Evolutionary conservation across 2,113 vertebrate genomes (phyloP), one percentile per base, ranked within the genome.

Genomic region (Phycodurus eques): DNA sequence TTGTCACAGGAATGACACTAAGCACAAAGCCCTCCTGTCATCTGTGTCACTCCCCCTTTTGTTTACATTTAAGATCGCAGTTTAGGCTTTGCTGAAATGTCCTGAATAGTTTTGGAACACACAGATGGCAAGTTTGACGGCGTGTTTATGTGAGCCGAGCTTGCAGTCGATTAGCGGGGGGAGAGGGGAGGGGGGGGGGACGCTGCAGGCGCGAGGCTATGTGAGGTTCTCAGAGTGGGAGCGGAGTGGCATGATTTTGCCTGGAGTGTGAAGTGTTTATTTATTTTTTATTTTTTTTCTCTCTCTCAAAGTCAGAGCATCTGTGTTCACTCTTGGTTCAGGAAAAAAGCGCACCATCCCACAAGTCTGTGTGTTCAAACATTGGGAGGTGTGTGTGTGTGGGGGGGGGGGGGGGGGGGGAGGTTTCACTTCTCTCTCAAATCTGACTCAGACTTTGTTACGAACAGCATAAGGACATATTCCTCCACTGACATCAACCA

Each of bases 271-370:
- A 81, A 77, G 78, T 61, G 49, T 31, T 27, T 53, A 15, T 53
- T 53, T 53, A n/a, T 56, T 56, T 56, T 22, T 59, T 27, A 0
- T 60, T 31, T 79, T 84, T 73, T 80, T 39, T 39, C 35, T 79
- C 35, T 84, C 78, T 72, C 76, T 72, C 20, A 76, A 83, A 81
- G 73, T 80, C 75, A 76, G 76, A 85, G 83, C 85, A 83, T 85
- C 80, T 85, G 84, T 76, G 75, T 83, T 84, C 68, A 74, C 75
- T 74, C 67, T 70, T 54, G 20, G 74, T 79, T 68, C 56, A 67
- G 83, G 71, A 78, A 80, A 69, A 77, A 80, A 69, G 17, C 5
- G 9, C 70, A 70, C 27, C 70, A 22, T 81, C 75, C 78, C 76
- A 83, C 68, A 66, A 76, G 74, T 67, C 68, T 80, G 56, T 77